These are phyloP conservation scores for Neolamprologus sp. DNA, from an alignment of 2,113 vertebrate species.

Conservation along the genomic window DNA sequence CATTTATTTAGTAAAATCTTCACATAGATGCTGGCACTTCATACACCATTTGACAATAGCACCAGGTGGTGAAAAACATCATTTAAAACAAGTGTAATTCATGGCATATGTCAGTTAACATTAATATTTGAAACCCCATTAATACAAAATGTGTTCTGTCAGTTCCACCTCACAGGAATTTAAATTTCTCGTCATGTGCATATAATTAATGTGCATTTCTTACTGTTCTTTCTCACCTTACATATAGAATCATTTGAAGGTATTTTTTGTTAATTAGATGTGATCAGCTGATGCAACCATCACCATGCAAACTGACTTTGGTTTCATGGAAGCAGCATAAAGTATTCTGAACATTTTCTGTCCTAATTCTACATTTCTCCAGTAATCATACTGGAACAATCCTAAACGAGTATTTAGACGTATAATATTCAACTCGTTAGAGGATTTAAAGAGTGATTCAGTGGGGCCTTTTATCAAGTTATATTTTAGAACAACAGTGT, in stretches of 20 bases:
- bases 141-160: neutral
- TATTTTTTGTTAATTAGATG: neutral
- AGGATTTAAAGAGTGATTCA: neutral
- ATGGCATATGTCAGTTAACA: neutral
- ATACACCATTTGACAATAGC: neutral
- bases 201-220: rapidly evolving
- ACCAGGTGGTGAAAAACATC: neutral
- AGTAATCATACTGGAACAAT: neutral
- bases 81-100: neutral
- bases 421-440: neutral
- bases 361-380: neutral
- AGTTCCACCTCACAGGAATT: neutral
- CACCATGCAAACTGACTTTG: neutral
- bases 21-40: neutral
- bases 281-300: neutral
- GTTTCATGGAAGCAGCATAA: neutral
- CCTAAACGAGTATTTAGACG: neutral
- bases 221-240: neutral
- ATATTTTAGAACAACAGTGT: neutral
- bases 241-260: neutral
- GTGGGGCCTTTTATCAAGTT: neutral
- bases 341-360: neutral
- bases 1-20: neutral
- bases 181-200: neutral
- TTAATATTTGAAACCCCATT: neutral